Evolutionary conservation across 2,888 invertebrate genomes (phyloP), one percentile per base, ranked within the genome.

Genomic region (Drosophila mayaguana): DNA sequence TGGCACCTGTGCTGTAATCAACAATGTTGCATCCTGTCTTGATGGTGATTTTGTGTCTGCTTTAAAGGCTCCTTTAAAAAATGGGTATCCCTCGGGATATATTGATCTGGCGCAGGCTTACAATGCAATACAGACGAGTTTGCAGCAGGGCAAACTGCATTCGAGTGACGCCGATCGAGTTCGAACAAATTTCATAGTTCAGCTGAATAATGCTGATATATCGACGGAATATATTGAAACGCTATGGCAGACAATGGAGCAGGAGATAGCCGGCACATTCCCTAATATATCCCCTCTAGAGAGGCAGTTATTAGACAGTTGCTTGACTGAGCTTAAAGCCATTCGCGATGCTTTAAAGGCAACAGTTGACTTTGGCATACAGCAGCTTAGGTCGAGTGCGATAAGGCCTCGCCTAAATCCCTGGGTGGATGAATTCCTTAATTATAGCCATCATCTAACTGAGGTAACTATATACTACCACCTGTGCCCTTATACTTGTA

Each of bases 1-100:
- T 93, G 99, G 98, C 59, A 96, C 97, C 51, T 99, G 99, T 94
- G 98, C 98, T 3, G 97, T 98, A 83, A 96, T 99, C 34, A 99
- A 99, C 94, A 98, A 98, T 92, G 97, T 97, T 6, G 96, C 96
- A 83, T 95, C 97, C 1, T 95, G 97, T 73, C 94, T 99, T 69
- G 99, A 99, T 94, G 96, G 96, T 43, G 96, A 96, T 86, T 97
- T 96, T 91, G 95, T 96, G 40, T 95, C 95, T 72, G 95, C 96
- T 50, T 93, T 98, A 51, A 95, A 95, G 72, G 94, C 94, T 40
- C 95, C 96, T 62, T 93, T 99, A 50, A 95, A 96, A 79, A 82
- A 90, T 87, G 97, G 97, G 2, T 97, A 96, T 92, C 96, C 97
- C 0, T 95, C 95, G 0, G 96, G 96, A 2, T 96, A 96, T 88